Conservation (phyloP, 2,888 invertebrate species). For the Spodoptera picta region DNA sequence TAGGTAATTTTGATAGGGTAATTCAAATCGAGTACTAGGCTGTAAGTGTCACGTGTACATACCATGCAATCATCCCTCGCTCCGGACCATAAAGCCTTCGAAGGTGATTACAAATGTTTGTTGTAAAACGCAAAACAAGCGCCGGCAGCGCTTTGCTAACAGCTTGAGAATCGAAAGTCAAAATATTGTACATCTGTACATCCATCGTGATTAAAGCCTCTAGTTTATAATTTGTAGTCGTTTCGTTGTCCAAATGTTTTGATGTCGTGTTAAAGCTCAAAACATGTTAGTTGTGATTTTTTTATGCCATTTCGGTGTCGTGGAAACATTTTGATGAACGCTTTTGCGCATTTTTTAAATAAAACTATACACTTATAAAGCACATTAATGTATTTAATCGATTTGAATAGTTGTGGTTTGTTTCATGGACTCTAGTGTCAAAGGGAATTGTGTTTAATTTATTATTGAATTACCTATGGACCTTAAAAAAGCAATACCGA, state of each 20-base stretch:
- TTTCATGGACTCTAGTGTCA: constrained; percentile 43
- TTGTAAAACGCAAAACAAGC: too few species aligned
- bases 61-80: constrained; percentile 57
- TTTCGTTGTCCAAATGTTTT: constrained; percentile 60
- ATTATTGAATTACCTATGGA: constrained; percentile 18
- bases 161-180: constrained; percentile 24
- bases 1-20: constrained; percentile 78
- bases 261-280: constrained; percentile 70
- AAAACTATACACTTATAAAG: constrained; percentile 66
- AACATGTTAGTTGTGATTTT: constrained; percentile 75
- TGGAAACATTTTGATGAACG: constrained; percentile 81
- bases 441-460: constrained; percentile 7
- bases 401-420: constrained; percentile 30
- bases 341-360: constrained; percentile 84
- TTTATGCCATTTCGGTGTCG: constrained; percentile 82
- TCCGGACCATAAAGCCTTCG: constrained; percentile 42
- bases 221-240: constrained; percentile 50
- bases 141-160: constrained; percentile 20
- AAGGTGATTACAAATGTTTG: constrained; percentile 12
- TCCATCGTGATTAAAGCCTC: constrained; percentile 39
- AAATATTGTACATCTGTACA: constrained; percentile 6
- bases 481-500: constrained; percentile 19
- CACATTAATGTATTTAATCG: constrained; percentile 57
- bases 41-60: constrained; percentile 68
- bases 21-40: constrained; percentile 61